Evolutionary conservation across 2,113 vertebrate genomes (phyloP).

Genomic region (Hippocampus guttulatus): DNA sequence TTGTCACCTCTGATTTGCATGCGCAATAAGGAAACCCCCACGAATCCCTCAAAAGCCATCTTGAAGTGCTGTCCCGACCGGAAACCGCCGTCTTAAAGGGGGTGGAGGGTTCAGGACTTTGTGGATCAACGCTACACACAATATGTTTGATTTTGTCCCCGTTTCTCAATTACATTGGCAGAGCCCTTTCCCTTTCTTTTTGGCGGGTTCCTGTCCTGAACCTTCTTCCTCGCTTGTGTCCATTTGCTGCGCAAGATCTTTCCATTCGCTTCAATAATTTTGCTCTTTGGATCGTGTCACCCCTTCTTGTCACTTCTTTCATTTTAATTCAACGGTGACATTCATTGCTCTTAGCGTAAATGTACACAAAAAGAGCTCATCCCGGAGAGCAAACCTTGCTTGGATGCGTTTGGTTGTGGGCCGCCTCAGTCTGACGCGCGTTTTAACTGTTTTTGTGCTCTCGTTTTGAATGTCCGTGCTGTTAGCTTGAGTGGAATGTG

Average conservation of each 20-base stretch:
- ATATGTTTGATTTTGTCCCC: not conserved
- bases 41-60: constrained; percentile 47
- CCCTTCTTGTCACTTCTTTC: not conserved
- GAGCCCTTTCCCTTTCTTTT: not conserved
- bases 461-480: constrained; percentile 41
- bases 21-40: constrained; percentile 1
- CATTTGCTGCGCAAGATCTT: not conserved
- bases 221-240: constrained; percentile 38
- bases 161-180: not conserved
- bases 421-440: not conserved
- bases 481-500: constrained; percentile 41
- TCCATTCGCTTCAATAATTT: not conserved
- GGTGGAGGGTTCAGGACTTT: constrained; percentile 46
- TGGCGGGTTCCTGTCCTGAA: constrained; percentile 33
- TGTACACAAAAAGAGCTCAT: constrained; percentile 7
- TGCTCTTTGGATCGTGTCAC: not conserved
- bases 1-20: not conserved
- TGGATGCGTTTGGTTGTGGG: constrained; percentile 10
- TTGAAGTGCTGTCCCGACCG: constrained; percentile 14
- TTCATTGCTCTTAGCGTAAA: no score
- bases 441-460: constrained; percentile 30
- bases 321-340: no score
- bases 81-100: constrained; percentile 24
- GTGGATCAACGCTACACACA: not conserved
- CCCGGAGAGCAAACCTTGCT: constrained; percentile 61